phyloP scores from a whole-genome alignment of 2,888 invertebrate species.

The Unio pictorum region DNA sequence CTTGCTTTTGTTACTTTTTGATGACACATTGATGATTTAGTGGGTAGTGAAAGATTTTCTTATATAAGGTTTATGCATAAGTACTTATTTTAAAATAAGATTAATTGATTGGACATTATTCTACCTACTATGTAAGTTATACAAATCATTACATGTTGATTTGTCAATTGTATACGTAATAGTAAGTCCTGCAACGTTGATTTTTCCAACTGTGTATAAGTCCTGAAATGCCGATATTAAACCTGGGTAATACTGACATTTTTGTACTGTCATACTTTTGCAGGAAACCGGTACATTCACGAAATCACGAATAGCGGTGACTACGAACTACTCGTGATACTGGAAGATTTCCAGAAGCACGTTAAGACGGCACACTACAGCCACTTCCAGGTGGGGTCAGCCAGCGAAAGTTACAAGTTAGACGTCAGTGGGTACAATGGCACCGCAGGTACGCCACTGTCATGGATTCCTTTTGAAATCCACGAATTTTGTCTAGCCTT shows the following conservation, averaged over 20 bases:
- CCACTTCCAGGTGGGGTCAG: slow-evolving; percentile 30
- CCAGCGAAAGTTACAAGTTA: slow-evolving; percentile 22
- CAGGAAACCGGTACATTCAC: slow-evolving; percentile 38
- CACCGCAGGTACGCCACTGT: slow-evolving; percentile 28
- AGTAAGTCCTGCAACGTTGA: too few species aligned
- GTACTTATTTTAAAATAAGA: too few species aligned
- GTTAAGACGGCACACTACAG: slow-evolving; percentile 31
- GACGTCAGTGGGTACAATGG: slow-evolving; percentile 38
- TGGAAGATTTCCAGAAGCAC: slow-evolving; percentile 32
- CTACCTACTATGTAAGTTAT: too few species aligned
- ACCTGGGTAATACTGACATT: background rate
- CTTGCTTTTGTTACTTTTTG: too few species aligned
- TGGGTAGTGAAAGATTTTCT: too few species aligned
- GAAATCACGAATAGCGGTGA: slow-evolving; percentile 31
- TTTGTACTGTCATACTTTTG: background rate
- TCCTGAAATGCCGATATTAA: background rate
- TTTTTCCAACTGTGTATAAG: too few species aligned
- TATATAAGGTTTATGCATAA: too few species aligned
- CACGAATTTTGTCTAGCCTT: background rate
- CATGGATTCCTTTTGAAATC: background rate
- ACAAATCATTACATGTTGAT: too few species aligned
- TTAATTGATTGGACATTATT: too few species aligned
- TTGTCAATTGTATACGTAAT: too few species aligned
- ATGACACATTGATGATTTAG: too few species aligned
- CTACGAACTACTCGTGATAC: slow-evolving; percentile 29